These are phyloP conservation scores for Halocaridina rubra DNA, from an alignment of 2,888 invertebrate genomes.

Conservation along the genomic window DNA sequence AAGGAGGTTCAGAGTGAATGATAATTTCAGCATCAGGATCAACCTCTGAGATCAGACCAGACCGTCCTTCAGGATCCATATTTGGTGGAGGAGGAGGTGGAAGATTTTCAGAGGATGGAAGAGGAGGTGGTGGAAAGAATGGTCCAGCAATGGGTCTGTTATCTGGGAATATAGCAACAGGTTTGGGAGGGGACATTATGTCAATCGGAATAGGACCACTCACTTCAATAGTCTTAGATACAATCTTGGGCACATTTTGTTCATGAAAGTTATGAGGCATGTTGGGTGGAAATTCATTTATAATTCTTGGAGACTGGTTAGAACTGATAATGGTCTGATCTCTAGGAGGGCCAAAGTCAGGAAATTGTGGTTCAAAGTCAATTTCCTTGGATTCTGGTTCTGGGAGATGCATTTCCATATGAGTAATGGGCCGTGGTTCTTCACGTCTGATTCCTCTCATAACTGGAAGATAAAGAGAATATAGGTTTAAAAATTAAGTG, in stretches of 20 bases:
- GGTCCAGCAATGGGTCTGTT: constrained; percentile 2
- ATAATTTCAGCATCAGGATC: not conserved
- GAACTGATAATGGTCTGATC: constrained; percentile 54
- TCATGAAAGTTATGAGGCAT: not conserved
- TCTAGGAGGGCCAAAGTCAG: constrained; percentile 57
- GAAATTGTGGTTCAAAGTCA: not conserved
- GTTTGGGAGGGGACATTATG: constrained; percentile 27
- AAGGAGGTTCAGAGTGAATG: not conserved
- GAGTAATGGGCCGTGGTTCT: constrained; percentile 42
- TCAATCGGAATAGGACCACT: constrained; percentile 9
- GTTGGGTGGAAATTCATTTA: not conserved
- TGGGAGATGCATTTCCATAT: constrained; percentile 58
- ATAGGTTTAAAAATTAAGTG: not conserved
- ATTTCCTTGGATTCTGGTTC: not conserved
- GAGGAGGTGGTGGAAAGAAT: not conserved
- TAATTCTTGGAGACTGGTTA: not conserved
- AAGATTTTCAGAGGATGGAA: not conserved
- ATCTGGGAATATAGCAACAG: constrained; percentile 15
- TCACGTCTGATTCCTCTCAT: not conserved
- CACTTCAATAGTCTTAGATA: not conserved
- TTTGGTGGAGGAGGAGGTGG: constrained; percentile 20
- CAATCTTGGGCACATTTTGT: not conserved
- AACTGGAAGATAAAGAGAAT: not conserved
- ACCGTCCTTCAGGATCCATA: constrained; percentile 48
- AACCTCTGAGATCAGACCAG: constrained; percentile 17